Evolutionary conservation across 2,888 invertebrate genomes (phyloP).

Genomic region (Arctia plantaginis): DNA sequence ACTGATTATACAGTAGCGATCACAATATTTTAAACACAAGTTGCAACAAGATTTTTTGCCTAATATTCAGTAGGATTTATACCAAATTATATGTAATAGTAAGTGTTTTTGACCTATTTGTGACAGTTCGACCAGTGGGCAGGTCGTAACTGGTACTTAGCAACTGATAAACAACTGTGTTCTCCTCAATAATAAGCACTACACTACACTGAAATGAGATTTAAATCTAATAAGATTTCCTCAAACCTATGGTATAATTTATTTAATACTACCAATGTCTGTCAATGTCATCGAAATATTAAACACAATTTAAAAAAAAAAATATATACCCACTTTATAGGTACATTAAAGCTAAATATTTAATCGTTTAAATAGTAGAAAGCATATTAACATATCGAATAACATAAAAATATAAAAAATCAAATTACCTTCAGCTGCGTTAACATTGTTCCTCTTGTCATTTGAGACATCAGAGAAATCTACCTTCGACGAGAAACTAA

Average conservation of each 20-base stretch:
- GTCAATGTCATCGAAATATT: neutral
- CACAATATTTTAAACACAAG: neutral
- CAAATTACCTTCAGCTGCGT: constrained; percentile 77
- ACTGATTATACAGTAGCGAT: constrained; percentile 30
- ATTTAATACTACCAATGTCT: neutral
- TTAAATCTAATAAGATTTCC: neutral
- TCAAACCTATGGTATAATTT: neutral
- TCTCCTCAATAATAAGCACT: neutral
- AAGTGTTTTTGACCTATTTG: constrained; percentile 31
- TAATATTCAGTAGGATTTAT: constrained; percentile 10
- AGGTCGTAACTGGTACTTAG: constrained; percentile 19
- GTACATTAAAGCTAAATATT: neutral
- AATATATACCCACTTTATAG: neutral
- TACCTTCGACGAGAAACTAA: constrained; percentile 56
- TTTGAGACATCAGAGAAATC: constrained; percentile 77
- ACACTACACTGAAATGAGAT: neutral
- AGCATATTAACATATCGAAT: neutral
- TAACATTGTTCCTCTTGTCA: constrained; percentile 82
- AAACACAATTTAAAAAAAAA: neutral
- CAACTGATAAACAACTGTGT: constrained; percentile 5
- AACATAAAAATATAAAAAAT: constrained; percentile 18
- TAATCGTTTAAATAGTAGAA: no score
- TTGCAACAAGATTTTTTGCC: neutral
- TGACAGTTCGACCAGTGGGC: constrained; percentile 44
- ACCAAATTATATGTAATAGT: constrained; percentile 4